A percentile compares a stretch with the other conserved stretches of the same genome.
Evolutionary conservation across 2,113 vertebrate species (phyloP).

Genomic region (Chlorodrepanis virens): DNA sequence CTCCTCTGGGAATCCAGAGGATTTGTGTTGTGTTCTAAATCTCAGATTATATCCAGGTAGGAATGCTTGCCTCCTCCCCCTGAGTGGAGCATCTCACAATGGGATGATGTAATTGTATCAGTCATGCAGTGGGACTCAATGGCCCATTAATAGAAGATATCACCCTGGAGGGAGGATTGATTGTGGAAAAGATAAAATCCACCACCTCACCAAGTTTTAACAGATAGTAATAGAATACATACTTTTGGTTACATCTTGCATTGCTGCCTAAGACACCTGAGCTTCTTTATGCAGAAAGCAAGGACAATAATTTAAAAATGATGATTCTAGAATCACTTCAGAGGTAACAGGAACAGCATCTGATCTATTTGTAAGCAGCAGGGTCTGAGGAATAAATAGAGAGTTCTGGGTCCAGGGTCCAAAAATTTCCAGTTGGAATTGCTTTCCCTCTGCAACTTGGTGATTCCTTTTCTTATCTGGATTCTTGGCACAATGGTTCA

Average conservation of each 20-base stretch:
- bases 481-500: not conserved
- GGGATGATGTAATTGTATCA: too few relatives aligned
- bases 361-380: not conserved
- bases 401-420: not conserved
- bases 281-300: not conserved
- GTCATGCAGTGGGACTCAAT: too few relatives aligned
- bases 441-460: not conserved
- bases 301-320: not conserved
- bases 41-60: too few relatives aligned
- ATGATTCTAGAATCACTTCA: not conserved
- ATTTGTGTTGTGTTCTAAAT: too few relatives aligned
- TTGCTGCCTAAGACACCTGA: not conserved
- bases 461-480: not conserved
- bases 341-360: not conserved
- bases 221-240: not conserved
- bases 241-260: not conserved
- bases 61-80: too few relatives aligned
- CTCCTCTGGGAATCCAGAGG: too few relatives aligned
- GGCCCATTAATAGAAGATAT: not conserved
- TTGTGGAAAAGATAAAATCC: not conserved
- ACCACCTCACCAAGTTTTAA: not conserved
- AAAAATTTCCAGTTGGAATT: not conserved
- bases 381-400: not conserved
- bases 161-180: not conserved
- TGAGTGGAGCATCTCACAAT: too few relatives aligned